These are phyloP conservation scores for Troilus luridus DNA, from an alignment of 2,888 invertebrate species.

Conservation along the genomic window DNA sequence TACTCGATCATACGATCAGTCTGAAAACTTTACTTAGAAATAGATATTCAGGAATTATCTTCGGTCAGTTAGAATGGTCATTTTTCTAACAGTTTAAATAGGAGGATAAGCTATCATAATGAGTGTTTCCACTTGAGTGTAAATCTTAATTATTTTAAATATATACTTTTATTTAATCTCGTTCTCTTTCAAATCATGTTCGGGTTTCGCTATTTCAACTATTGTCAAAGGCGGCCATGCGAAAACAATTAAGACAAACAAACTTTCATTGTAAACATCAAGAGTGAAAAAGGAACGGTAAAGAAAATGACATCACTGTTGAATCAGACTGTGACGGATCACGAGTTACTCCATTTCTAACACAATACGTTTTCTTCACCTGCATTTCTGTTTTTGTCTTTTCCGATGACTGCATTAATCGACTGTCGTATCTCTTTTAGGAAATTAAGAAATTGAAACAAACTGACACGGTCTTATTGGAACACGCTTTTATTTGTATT, in stretches of 20 bases:
- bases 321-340: conserved; percentile 46
- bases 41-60: background rate
- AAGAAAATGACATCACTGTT: conserved; percentile 41
- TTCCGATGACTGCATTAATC: conserved; percentile 17
- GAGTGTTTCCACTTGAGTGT: background rate
- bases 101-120: background rate
- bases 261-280: conserved; percentile 34
- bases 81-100: background rate
- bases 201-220: background rate
- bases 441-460: background rate
- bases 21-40: too few relatives aligned
- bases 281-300: background rate
- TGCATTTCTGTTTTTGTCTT: conserved; percentile 30
- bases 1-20: background rate
- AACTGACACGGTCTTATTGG: background rate
- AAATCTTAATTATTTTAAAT: background rate
- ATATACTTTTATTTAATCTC: background rate
- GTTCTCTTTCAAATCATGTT: background rate
- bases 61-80: background rate
- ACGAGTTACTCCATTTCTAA: conserved; percentile 27
- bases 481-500: too few relatives aligned
- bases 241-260: conserved; percentile 29
- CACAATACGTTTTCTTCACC: conserved; percentile 44
- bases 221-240: background rate
- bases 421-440: background rate